Evolutionary conservation across 2,797 vertebrate genomes (phyloP), one percentile per base, ranked within the genome.

Genomic region (Betta splendens): DNA sequence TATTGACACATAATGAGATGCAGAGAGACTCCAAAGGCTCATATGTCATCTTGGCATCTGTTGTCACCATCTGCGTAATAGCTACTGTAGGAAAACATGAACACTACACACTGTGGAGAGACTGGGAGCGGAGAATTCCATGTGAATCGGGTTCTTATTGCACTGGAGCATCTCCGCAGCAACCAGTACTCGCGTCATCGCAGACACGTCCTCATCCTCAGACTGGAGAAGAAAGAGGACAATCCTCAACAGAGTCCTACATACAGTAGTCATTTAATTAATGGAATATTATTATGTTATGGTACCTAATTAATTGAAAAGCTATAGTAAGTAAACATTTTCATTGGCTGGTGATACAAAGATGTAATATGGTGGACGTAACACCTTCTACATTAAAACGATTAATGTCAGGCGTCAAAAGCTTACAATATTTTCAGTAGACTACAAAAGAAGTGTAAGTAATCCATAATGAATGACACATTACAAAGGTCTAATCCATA

Each of bases 151-250:
- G 64, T 88, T 92, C 42, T 74, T 90, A 9, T 93, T 95, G 17
- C 93, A 93, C 0, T 85, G 91, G 40, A 94, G 87, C 94, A 96
- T 95, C 89, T 98, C 95, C 47, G 98, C 64, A 33, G 90, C 93
- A 9, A 96, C 77, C 57, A 99, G 87, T 49, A 95, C 89, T 18
- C 75, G 88, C 22, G 79, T 83, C 82, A 92, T 74, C 0, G 67
- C 64, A 9, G 25, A 81, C 72, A 89, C 67, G 4, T 76, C 76
- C 52, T 93, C 84, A 1, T 79, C 85, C 40, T 67, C 80, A 67
- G 77, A 76, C 95, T 96, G 87, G 28, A 2, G 32, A 33, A 33
- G 25, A 28, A n/a, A n/a, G n/a, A n/a, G n/a, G n/a, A n/a, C n/a
- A n/a, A n/a, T n/a, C n/a, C 32, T 56, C 21, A 22, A 5, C 20